phyloP scores from a whole-genome alignment of 2,113 vertebrate genomes.

The Dryoscopus gambensis region DNA sequence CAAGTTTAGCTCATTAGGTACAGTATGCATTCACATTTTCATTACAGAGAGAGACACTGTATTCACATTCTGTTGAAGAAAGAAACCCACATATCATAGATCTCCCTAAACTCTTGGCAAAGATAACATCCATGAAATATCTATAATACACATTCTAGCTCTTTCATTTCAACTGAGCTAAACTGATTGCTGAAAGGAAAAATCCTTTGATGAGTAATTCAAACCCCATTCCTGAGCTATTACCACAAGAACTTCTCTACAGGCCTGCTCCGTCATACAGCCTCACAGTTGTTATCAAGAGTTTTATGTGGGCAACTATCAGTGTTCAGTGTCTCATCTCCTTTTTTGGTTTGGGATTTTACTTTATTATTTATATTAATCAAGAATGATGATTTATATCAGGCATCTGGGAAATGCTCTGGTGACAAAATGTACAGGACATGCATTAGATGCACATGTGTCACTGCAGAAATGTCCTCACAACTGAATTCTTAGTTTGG shows the following conservation, averaged over 20 bases:
- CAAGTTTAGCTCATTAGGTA: conserved; percentile 38
- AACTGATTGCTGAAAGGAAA: neutral
- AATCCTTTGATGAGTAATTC: conserved; percentile 4
- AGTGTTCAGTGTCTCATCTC: conserved; percentile 40
- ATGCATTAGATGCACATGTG: neutral
- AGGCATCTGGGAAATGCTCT: conserved; percentile 9
- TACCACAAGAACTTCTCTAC: neutral
- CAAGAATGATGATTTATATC: conserved; percentile 13
- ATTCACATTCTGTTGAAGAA: conserved; percentile 24
- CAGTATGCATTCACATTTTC: conserved; percentile 51
- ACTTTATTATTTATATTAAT: conserved; percentile 23
- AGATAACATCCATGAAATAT: neutral
- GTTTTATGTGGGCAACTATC: neutral
- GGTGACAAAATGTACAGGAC: neutral
- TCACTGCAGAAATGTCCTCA: conserved; percentile 9
- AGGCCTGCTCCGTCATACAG: neutral
- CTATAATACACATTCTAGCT: neutral
- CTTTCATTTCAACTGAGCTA: neutral
- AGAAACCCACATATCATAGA: neutral
- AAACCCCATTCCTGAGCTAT: neutral
- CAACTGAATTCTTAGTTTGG: neutral
- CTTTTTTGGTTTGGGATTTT: conserved; percentile 48
- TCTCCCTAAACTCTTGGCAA: neutral
- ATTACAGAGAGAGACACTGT: conserved; percentile 23
- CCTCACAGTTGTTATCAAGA: neutral